These are phyloP conservation scores for Tipula vernalis DNA, from an alignment of 2,888 invertebrate species.

Conservation along the genomic window DNA sequence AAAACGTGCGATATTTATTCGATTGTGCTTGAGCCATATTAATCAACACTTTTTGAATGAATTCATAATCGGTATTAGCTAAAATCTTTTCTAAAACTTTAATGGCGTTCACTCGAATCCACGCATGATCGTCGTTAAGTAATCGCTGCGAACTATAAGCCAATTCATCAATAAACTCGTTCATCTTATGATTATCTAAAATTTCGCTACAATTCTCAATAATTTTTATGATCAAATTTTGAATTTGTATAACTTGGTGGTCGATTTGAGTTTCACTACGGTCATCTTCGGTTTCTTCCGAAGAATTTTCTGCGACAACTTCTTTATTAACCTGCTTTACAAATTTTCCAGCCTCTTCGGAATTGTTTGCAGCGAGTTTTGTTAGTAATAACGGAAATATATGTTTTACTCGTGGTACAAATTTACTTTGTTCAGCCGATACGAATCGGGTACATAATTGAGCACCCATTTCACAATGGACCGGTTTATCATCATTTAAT, in stretches of 20 bases:
- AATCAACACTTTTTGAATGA: slow-evolving; percentile 37
- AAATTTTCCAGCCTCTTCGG: slow-evolving; percentile 40
- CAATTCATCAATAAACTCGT: slow-evolving; percentile 42
- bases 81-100: slow-evolving; percentile 66
- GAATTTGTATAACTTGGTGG: slow-evolving; percentile 61
- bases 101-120: slow-evolving; percentile 69
- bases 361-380: slow-evolving; percentile 38
- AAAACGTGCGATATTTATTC: slow-evolving; percentile 36
- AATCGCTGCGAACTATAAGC: slow-evolving; percentile 55
- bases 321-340: slow-evolving; percentile 33
- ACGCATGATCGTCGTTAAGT: slow-evolving; percentile 69
- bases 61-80: slow-evolving; percentile 45
- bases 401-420: slow-evolving; percentile 48
- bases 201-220: slow-evolving; percentile 47
- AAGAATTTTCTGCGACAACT: slow-evolving; percentile 12
- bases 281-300: slow-evolving; percentile 20
- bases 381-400: slow-evolving; percentile 48
- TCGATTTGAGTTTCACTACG: slow-evolving; percentile 46
- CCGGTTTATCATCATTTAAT: slow-evolving; percentile 57
- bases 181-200: slow-evolving; percentile 39
- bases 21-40: slow-evolving; percentile 19
- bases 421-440: slow-evolving; percentile 55
- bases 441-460: slow-evolving; percentile 72
- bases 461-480: slow-evolving; percentile 61
- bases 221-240: slow-evolving; percentile 58